phyloP scores from a whole-genome alignment of 2,113 vertebrate genomes.

The Ciconia stormi region DNA sequence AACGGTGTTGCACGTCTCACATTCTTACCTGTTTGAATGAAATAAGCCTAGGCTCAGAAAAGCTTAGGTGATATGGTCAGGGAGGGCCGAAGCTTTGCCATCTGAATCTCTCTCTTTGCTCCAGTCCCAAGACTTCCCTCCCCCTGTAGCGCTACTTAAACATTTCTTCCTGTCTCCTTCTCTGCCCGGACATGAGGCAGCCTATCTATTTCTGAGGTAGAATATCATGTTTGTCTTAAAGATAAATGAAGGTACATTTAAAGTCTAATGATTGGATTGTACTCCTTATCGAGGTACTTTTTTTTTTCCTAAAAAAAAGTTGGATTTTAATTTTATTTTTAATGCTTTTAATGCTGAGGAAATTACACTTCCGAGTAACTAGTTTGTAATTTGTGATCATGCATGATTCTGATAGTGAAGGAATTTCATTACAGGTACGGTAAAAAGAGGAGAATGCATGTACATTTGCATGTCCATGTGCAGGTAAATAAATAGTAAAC shows the following conservation, averaged over 20 bases:
- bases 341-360: slow-evolving; percentile 63
- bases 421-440: slow-evolving; percentile 76
- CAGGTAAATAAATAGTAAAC: slow-evolving; percentile 82
- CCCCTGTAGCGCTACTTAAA: background rate
- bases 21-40: background rate
- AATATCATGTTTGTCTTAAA: slow-evolving; percentile 53
- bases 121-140: background rate
- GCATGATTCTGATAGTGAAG: slow-evolving; percentile 70
- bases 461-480: slow-evolving; percentile 72
- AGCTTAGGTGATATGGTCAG: background rate
- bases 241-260: slow-evolving; percentile 57
- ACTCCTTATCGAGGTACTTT: slow-evolving; percentile 55
- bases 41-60: background rate
- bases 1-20: fast-evolving
- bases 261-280: slow-evolving; percentile 70
- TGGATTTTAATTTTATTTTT: slow-evolving; percentile 61
- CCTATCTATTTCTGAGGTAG: background rate
- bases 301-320: slow-evolving; percentile 21
- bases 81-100: background rate
- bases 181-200: background rate
- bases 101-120: background rate
- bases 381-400: slow-evolving; percentile 79
- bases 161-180: background rate
- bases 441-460: slow-evolving; percentile 62
- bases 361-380: slow-evolving; percentile 68